Base-by-base conservation (phyloP, 2,888 invertebrate species). In the Dasypolia templi region DNA sequence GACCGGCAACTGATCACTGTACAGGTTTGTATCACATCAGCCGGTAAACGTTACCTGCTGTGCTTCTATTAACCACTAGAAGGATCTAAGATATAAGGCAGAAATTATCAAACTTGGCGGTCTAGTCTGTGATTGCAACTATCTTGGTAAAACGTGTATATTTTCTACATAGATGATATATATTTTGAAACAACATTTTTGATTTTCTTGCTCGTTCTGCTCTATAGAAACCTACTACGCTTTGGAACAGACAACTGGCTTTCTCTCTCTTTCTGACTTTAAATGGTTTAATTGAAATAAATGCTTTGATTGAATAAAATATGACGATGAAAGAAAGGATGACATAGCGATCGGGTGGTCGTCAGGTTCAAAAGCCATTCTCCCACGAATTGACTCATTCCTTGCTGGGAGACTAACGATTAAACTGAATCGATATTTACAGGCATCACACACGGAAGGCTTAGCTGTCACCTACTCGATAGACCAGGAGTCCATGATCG, bases 381-480 rank as follows among this genome's bases (percentile, higher is more conserved):
- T 35, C 35, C 35, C 35, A 64, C n/a, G 12, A 49, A 35, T 19
- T 26, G 3, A 39, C 12, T 19, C 19, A 29, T 59, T 66, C 3
- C 17, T 9, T 42, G 0, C 29, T 7, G 22, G 17, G 9, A 29
- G 29, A 44, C n/a, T 35, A 11, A 7, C 7, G 42, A 49, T 62
- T 44, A 46, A 44, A 64, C 12, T 32, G 3, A 35, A 39, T 29
- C 1, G 5, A 26, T 46, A n/a, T 53, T 75, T 59, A 5, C 86
- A 97, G 97, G 97, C 97, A 3, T 94, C 91, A 0, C 97, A 97
- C 89, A 92, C 96, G 0, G 97, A 97, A 77, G 91, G 94, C 58
- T 93, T 94, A 4, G 65, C 88, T 0, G 88, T 97, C 32, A 92
- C 88, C 1, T 97, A 97, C 91, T 66, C 78, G 1, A 93, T 97